Evolutionary conservation across 2,888 invertebrate genomes (phyloP), one percentile per base, ranked within the genome.

Genomic region (Micoletzkya japonica): DNA sequence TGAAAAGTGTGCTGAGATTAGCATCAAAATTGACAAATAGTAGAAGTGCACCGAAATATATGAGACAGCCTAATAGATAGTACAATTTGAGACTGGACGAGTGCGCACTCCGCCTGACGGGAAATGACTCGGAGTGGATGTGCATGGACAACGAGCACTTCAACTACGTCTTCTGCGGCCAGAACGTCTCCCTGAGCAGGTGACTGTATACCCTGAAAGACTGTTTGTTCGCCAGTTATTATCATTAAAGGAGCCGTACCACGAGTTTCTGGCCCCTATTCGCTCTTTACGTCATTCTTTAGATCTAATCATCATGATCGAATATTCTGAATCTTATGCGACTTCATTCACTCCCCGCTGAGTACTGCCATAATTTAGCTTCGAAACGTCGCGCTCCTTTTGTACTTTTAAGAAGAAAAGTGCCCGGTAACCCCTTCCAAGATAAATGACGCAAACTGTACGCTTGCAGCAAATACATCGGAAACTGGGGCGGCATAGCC

Each of bases 401-500:
- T n/a, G n/a, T n/a, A n/a, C n/a, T n/a, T n/a, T n/a, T n/a, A n/a
- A n/a, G n/a, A n/a, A n/a, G n/a, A n/a, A n/a, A n/a, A n/a, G n/a
- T n/a, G n/a, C n/a, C n/a, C n/a, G n/a, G n/a, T n/a, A n/a, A n/a
- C n/a, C n/a, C n/a, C n/a, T n/a, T n/a, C n/a, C n/a, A n/a, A n/a
- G n/a, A n/a, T n/a, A n/a, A n/a, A n/a, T n/a, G n/a, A n/a, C n/a
- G n/a, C n/a, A n/a, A n/a, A n/a, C n/a, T 30, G 30, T 10, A 7
- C 24, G 0, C 6, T 30, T 67, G 49, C 56, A 75, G 75, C 4
- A 88, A 89, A 17, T 87, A 88, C 26, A 88, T 90, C 70, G 90
- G 92, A 60, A 93, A 94, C 84, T 99, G 98, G 98, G 98, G 97
- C 54, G 97, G 97, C 44, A 91, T 98, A 74, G 89, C 96, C 73